Conservation (phyloP, 2,113 vertebrate genomes). For the Neolamprologus tretocephalus region DNA sequence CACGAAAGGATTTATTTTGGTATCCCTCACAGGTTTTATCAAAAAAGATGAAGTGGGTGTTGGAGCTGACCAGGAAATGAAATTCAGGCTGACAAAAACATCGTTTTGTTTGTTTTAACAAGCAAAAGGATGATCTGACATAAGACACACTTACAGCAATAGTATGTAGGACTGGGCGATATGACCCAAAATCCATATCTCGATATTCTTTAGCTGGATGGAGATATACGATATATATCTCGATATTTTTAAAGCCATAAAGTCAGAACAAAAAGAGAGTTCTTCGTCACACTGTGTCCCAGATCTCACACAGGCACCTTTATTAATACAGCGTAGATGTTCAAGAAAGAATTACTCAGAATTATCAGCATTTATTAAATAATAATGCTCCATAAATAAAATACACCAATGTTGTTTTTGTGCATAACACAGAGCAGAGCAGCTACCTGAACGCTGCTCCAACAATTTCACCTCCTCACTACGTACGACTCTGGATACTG, state of each 20-base stretch:
- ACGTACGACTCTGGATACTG: neutral
- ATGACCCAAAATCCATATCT: neutral
- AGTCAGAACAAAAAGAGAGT: neutral
- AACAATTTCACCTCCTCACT: neutral
- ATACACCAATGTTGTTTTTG: rapidly evolving
- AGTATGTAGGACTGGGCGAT: neutral
- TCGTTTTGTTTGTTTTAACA: neutral
- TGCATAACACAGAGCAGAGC: neutral
- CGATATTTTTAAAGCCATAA: neutral
- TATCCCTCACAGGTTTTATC: neutral
- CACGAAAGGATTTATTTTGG: neutral
- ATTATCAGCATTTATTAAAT: neutral
- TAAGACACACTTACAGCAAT: neutral
- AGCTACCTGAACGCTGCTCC: rapidly evolving
- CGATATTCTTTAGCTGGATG: neutral
- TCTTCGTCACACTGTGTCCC: neutral
- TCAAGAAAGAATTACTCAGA: rapidly evolving
- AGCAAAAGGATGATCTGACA: neutral
- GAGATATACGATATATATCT: neutral
- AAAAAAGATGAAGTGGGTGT: neutral
- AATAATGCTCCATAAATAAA: neutral
- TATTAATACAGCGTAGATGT: rapidly evolving
- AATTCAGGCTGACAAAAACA: neutral
- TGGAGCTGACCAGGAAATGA: neutral
- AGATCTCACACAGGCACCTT: neutral